Percentiles rank a stretch among this genome's conserved stretches.
These are phyloP conservation scores for Epizoanthus fatuus DNA, from an alignment of 92 coral and sea anemone genomes.

Conservation along the genomic window DNA sequence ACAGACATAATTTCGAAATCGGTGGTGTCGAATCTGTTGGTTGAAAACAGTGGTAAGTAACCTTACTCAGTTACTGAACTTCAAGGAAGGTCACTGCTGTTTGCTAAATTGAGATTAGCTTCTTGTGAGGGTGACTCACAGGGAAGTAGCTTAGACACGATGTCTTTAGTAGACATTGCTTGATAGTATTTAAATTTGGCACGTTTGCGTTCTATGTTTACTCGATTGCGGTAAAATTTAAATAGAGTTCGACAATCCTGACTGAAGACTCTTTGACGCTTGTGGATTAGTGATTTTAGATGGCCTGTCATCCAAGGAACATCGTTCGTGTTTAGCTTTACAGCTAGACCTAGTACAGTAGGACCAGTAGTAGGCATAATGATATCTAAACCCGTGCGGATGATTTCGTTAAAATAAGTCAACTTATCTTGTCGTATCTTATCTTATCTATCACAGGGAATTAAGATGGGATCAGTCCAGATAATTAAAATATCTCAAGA, in stretches of 20 bases:
- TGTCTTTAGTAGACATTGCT: not conserved
- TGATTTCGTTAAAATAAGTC: too few relatives aligned
- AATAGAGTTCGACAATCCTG: not conserved
- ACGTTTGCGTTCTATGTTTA: not conserved
- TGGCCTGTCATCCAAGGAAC: not conserved
- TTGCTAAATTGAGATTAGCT: not conserved
- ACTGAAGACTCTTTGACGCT: not conserved
- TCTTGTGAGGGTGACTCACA: not conserved
- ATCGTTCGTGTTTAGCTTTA: not conserved
- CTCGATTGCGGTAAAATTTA: not conserved
- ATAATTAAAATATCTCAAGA: too few relatives aligned
- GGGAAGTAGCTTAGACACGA: not conserved
- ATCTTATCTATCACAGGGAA: too few relatives aligned
- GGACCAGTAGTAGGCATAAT: too few relatives aligned
- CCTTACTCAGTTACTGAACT: not conserved
- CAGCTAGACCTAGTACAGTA: too few relatives aligned
- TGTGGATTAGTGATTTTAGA: not conserved
- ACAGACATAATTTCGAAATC: not conserved
- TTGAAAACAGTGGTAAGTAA: not conserved
- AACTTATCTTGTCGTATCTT: too few relatives aligned
- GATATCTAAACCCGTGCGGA: too few relatives aligned
- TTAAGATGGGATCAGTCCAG: too few relatives aligned
- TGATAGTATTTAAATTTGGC: not conserved
- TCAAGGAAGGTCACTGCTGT: not conserved
- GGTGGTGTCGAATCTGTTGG: not conserved